Evolutionary conservation across 1,140 invertebrate genomes (phyloP).

Genomic region (Gonatopus flavifemur): DNA sequence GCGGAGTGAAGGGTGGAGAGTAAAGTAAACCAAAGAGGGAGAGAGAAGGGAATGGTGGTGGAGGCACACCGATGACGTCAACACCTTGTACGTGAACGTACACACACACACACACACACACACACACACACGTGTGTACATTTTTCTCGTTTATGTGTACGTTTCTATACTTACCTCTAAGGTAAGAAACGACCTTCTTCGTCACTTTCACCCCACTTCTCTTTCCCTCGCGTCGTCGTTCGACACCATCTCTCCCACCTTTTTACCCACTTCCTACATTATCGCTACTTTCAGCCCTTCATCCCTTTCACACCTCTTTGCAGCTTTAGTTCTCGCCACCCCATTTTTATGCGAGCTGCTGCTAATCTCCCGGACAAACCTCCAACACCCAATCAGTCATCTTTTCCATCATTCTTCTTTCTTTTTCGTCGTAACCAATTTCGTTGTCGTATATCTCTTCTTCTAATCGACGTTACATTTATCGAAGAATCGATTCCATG

Average conservation of each 20-base stretch:
- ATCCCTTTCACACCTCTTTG: constrained; percentile 17
- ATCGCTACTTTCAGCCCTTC: constrained; percentile 10
- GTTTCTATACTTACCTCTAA: constrained; percentile 12
- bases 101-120: no score
- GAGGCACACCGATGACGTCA: neutral
- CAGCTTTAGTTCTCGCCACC: constrained; percentile 36
- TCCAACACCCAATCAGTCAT: constrained; percentile 23
- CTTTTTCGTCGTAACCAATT: no score
- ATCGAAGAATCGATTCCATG: no score
- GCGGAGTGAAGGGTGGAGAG: constrained; percentile 18
- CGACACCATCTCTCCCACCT: constrained; percentile 7
- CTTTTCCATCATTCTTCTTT: no score
- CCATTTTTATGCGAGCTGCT: constrained; percentile 58
- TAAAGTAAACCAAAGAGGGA: neutral
- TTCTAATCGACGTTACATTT: no score
- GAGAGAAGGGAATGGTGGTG: neutral
- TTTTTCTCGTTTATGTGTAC: no score
- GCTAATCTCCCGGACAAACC: constrained; percentile 58
- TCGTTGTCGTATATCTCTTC: no score
- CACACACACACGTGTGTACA: no score
- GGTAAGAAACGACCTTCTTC: constrained; percentile 24
- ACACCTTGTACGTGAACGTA: neutral
- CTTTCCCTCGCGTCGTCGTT: constrained; percentile 2
- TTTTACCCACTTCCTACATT: constrained; percentile 20
- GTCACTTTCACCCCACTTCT: neutral